Percentiles rank a stretch among this genome's conserved stretches.
These are phyloP conservation scores for Empidonax alnorum DNA, from an alignment of 2,113 vertebrate genomes.

Conservation along the genomic window DNA sequence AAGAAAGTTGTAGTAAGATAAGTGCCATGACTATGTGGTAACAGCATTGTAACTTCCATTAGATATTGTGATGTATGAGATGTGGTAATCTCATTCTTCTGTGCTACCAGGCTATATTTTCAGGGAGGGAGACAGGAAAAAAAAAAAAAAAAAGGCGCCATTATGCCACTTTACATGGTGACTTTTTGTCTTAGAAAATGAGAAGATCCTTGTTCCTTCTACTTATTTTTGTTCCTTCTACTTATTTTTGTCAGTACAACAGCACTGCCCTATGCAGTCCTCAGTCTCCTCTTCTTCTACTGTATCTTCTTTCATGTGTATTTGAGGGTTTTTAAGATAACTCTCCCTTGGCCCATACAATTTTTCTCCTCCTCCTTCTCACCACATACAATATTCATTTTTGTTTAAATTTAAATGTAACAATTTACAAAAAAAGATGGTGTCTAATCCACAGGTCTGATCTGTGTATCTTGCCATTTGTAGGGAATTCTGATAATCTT, in stretches of 20 bases:
- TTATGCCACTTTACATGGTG: background rate
- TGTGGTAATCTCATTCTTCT: background rate
- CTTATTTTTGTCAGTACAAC: background rate
- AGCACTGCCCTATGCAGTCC: background rate
- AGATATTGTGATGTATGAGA: background rate
- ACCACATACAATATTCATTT: background rate
- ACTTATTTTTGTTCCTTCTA: background rate
- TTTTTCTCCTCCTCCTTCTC: background rate
- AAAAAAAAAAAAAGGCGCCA: background rate
- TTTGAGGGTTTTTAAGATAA: background rate
- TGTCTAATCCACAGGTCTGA: background rate
- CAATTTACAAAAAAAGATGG: background rate
- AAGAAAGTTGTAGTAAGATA: background rate
- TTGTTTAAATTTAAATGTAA: background rate
- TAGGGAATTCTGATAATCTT: background rate
- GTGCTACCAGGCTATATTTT: background rate
- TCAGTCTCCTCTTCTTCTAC: background rate
- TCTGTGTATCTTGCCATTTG: background rate
- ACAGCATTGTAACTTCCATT: background rate
- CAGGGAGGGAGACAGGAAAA: background rate
- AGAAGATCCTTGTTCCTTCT: background rate
- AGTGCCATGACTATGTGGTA: background rate
- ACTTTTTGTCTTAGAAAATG: background rate
- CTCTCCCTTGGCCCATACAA: background rate
- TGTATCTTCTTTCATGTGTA: background rate